Conservation (phyloP, 2,888 invertebrate genomes). For the Selenia dentaria region DNA sequence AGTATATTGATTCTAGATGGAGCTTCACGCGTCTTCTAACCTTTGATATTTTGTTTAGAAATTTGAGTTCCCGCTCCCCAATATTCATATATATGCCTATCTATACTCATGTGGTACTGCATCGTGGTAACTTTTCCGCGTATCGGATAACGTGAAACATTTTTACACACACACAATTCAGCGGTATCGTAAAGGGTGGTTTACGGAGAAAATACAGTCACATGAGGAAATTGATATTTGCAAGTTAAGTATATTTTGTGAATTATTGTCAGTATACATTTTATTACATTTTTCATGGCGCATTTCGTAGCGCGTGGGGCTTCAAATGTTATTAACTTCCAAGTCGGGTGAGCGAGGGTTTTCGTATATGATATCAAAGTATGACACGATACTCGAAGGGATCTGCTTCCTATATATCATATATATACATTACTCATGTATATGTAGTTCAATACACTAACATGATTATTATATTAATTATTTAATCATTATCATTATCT, state of each 20-base stretch:
- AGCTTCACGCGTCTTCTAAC: too few species aligned
- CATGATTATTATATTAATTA: too few species aligned
- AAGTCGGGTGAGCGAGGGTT: background rate
- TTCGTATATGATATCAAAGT: background rate
- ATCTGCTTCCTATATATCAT: too few species aligned
- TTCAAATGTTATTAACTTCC: conserved; percentile 7
- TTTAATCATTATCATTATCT: too few species aligned
- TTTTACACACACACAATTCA: conserved; percentile 3
- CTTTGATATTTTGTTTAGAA: too few species aligned
- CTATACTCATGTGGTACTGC: too few species aligned
- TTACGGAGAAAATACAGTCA: conserved; percentile 19
- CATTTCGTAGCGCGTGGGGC: conserved; percentile 2
- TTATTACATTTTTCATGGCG: conserved; percentile 26
- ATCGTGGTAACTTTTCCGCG: too few species aligned
- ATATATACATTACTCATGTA: too few species aligned
- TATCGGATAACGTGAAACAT: background rate
- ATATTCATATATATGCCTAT: too few species aligned
- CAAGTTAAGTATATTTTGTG: conserved; percentile 4
- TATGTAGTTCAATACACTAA: too few species aligned
- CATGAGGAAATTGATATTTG: conserved; percentile 26
- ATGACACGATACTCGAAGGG: background rate
- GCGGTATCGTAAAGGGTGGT: conserved; percentile 8
- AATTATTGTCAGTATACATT: conserved; percentile 19
- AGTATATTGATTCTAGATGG: too few species aligned
- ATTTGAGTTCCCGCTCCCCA: too few species aligned